These are phyloP conservation scores for Fulmarus glacialis DNA, from an alignment of 2,113 vertebrate genomes.

Conservation along the genomic window DNA sequence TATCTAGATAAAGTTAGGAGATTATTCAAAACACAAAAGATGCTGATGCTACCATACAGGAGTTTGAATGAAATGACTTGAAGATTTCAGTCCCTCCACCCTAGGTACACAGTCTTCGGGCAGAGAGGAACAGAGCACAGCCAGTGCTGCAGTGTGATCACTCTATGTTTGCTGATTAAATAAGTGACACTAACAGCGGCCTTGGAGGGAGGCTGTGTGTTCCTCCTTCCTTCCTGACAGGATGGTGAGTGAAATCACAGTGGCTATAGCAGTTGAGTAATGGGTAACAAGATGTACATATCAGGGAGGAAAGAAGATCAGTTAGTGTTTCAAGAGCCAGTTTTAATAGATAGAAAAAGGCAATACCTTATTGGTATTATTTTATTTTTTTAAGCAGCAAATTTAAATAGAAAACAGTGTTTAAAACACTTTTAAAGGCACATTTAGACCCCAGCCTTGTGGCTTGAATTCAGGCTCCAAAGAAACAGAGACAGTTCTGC, in stretches of 20 bases:
- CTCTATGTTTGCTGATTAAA: slow-evolving; percentile 39
- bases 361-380: not conserved
- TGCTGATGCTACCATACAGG: not conserved
- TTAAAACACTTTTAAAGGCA: not conserved
- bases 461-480: not conserved
- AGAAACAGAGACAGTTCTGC: not conserved
- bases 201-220: slow-evolving; percentile 17
- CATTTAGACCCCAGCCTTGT: slow-evolving; percentile 8
- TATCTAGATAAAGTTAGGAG: slow-evolving; percentile 71
- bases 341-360: not conserved
- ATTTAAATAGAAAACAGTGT: not conserved
- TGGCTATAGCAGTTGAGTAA: not conserved
- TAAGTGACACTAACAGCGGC: slow-evolving; percentile 42
- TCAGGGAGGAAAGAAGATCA: not conserved
- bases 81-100: not conserved
- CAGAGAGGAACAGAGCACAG: not conserved
- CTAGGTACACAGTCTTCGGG: not conserved
- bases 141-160: not conserved
- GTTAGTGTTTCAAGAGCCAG: not conserved
- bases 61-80: not conserved
- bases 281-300: not conserved
- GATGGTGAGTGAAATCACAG: slow-evolving; percentile 18
- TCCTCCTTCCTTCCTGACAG: slow-evolving; percentile 58
- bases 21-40: slow-evolving; percentile 65
- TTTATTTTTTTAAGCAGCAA: not conserved